Conservation (phyloP, 35 echinoderm and acorn worm genomes). For the Eucidaris tribuloides region DNA sequence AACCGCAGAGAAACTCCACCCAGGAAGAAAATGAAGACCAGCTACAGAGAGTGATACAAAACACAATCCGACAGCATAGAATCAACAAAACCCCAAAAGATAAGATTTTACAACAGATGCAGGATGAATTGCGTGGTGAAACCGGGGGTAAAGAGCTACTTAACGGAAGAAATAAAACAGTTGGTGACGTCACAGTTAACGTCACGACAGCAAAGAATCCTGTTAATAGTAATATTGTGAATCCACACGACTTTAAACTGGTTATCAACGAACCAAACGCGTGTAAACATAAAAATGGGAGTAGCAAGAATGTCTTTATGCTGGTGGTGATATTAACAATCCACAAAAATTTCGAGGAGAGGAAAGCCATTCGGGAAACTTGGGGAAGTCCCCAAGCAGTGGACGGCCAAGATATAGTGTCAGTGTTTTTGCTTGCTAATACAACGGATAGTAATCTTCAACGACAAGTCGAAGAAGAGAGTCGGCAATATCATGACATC, state of each 20-base stretch:
- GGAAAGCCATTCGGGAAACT: constrained; percentile 47
- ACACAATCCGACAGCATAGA: no score
- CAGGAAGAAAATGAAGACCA: no score
- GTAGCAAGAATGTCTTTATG: constrained; percentile 1
- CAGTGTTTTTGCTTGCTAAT: constrained; percentile 29
- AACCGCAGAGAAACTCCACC: no score
- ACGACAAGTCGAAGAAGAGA: neutral
- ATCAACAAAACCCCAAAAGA: no score
- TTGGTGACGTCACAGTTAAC: no score
- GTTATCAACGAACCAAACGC: constrained; percentile 39
- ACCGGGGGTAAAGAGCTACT: no score
- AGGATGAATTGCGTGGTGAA: no score
- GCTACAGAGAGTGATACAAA: no score
- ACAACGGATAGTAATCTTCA: neutral
- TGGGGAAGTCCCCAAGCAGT: constrained; percentile 13
- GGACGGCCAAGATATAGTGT: neutral
- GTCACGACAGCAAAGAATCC: no score
- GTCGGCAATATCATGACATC: neutral
- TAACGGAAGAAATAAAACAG: no score
- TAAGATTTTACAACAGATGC: no score
- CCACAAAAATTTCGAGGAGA: constrained; percentile 43
- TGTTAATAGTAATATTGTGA: no score
- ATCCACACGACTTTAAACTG: constrained; percentile 43
- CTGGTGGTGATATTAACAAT: constrained; percentile 7
- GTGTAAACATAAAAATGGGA: neutral